Percentiles rank a stretch among this genome's conserved stretches.
These are phyloP conservation scores for Pseudocheirus occidentalis DNA, from an alignment of 2,797 vertebrate species.

Conservation along the genomic window DNA sequence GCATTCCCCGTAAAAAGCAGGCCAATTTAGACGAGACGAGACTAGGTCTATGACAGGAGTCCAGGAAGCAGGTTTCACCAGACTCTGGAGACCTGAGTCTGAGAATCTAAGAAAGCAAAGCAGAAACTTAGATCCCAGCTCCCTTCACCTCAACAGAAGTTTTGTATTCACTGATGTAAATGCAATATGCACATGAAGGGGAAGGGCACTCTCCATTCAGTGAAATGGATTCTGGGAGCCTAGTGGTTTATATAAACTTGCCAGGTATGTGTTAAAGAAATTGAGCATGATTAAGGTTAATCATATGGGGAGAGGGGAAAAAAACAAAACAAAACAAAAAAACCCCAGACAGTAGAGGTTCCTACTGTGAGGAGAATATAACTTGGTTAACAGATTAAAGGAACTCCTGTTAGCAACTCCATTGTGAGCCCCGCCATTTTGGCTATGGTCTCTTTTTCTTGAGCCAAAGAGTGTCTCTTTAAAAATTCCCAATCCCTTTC, in stretches of 20 bases:
- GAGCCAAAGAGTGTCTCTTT: not conserved
- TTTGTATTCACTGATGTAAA: not conserved
- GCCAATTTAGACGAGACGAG: not conserved
- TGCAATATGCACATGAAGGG: not conserved
- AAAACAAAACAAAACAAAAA: fast-evolving
- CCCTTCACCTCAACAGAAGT: conserved; percentile 26
- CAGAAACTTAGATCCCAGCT: conserved; percentile 23
- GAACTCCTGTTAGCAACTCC: not conserved
- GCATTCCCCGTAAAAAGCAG: conserved; percentile 3
- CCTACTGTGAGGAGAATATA: not conserved
- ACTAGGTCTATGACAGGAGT: conserved; percentile 52
- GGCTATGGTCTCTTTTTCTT: not conserved
- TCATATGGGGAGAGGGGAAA: not conserved
- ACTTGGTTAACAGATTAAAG: not conserved
- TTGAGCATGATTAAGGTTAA: not conserved
- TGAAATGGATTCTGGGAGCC: not conserved
- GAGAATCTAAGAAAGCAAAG: conserved; percentile 53
- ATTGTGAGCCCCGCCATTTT: not conserved
- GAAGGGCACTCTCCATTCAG: not conserved
- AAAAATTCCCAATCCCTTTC: not conserved
- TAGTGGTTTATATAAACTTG: not conserved
- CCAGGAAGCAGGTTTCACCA: conserved; percentile 68
- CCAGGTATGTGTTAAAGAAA: not conserved
- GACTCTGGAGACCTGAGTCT: conserved; percentile 62
- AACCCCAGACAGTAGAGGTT: fast-evolving